Evolutionary conservation across 1,140 invertebrate species (phyloP).

Genomic region (Rhynchophorus ferrugineus): DNA sequence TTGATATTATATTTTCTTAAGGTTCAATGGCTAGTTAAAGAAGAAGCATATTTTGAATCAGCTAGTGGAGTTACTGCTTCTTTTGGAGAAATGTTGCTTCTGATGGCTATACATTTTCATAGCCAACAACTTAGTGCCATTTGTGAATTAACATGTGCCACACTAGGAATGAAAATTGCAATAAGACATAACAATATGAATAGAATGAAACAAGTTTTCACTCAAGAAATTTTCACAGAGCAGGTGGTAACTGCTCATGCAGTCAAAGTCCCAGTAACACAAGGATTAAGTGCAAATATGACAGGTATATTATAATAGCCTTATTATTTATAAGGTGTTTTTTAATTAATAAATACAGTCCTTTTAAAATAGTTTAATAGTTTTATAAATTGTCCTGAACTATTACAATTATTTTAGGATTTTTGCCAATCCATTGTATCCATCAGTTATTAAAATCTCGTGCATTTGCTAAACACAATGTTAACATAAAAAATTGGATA

Average conservation of each 20-base stretch:
- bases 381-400: neutral
- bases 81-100: constrained; percentile 92
- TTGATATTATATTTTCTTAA: constrained; percentile 5
- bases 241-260: constrained; percentile 94
- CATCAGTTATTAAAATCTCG: constrained; percentile 91
- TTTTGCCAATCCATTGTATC: constrained; percentile 95
- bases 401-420: constrained; percentile 55
- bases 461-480: constrained; percentile 93
- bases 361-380: neutral
- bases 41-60: constrained; percentile 79
- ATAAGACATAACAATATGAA: constrained; percentile 86
- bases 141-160: constrained; percentile 86
- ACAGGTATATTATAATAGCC: constrained; percentile 51
- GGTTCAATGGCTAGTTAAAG: constrained; percentile 82
- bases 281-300: constrained; percentile 79
- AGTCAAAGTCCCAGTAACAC: constrained; percentile 90
- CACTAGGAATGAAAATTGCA: constrained; percentile 90
- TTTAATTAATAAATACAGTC: too few species aligned
- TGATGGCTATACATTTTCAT: constrained; percentile 96
- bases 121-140: constrained; percentile 88
- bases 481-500: constrained; percentile 92
- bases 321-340: too few species aligned
- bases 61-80: constrained; percentile 71
- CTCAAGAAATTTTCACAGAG: constrained; percentile 95
- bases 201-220: constrained; percentile 91